These are phyloP conservation scores for Heteromyza rotundicornis DNA, from an alignment of 2,888 invertebrate genomes.

Conservation along the genomic window DNA sequence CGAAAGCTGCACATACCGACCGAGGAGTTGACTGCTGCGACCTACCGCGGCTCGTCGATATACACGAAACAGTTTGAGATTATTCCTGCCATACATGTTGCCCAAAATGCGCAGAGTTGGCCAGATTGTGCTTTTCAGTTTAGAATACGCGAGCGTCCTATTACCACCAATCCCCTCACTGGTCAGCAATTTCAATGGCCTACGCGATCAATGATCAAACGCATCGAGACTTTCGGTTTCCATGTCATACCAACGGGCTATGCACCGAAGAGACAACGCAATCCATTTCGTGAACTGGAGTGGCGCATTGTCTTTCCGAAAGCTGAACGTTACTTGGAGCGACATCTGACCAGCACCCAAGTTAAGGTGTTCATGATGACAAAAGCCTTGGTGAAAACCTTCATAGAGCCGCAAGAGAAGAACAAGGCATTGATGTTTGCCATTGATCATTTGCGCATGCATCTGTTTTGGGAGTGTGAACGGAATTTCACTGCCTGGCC, in stretches of 20 bases:
- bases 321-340: constrained; percentile 77
- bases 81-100: constrained; percentile 69
- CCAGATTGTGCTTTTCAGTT: constrained; percentile 76
- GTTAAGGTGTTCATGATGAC: constrained; percentile 74
- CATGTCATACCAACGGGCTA: constrained; percentile 75
- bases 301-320: constrained; percentile 82
- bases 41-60: constrained; percentile 72
- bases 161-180: constrained; percentile 66
- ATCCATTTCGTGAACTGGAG: constrained; percentile 71
- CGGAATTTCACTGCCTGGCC: constrained; percentile 75
- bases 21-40: constrained; percentile 65
- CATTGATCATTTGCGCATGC: constrained; percentile 74
- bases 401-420: constrained; percentile 70
- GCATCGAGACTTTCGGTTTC: constrained; percentile 72
- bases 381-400: constrained; percentile 74
- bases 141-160: constrained; percentile 68
- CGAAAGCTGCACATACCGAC: constrained; percentile 67
- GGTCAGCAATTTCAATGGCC: constrained; percentile 74
- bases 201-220: constrained; percentile 69
- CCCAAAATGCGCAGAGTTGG: constrained; percentile 67
- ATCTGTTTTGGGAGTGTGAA: constrained; percentile 81
- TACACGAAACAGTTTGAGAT: constrained; percentile 73
- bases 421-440: constrained; percentile 67
- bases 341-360: constrained; percentile 74
- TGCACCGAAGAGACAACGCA: constrained; percentile 68